A percentile compares a stretch with the other conserved stretches of the same genome.
phyloP scores from a whole-genome alignment of 2,888 invertebrate species.

The Polyommatus icarus region DNA sequence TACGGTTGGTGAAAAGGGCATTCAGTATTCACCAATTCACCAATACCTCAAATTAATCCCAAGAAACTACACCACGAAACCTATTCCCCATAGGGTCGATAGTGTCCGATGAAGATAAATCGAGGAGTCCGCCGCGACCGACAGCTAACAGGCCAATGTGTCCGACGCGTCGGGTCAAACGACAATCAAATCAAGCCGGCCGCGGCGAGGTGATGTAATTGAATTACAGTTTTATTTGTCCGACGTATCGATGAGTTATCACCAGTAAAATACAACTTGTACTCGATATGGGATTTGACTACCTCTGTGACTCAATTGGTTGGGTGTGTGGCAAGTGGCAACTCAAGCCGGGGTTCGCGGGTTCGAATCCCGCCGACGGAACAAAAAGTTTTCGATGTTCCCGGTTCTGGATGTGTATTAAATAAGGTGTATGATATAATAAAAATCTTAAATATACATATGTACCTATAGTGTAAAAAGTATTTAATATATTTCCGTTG shows the following conservation, averaged over 20 bases:
- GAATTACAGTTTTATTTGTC: constrained; percentile 63
- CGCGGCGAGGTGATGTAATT: constrained; percentile 60
- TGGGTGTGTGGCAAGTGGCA: no score
- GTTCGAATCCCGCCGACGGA: no score
- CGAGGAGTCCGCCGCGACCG: neutral
- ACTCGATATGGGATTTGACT: no score
- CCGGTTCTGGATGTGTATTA: no score
- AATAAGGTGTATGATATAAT: no score
- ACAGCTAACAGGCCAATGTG: neutral
- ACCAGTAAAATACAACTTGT: neutral
- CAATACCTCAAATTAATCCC: neutral
- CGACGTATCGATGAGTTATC: constrained; percentile 46
- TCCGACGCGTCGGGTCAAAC: constrained; percentile 55
- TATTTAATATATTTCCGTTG: no score
- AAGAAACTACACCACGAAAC: neutral
- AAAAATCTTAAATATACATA: no score
- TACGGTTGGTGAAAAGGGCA: no score
- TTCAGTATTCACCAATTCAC: neutral
- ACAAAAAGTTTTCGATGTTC: no score
- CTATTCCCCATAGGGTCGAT: neutral
- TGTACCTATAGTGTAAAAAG: no score
- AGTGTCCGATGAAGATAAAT: constrained; percentile 7
- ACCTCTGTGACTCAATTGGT: no score
- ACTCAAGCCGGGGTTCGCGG: no score
- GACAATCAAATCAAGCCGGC: constrained; percentile 58